Evolutionary conservation across 2,888 invertebrate species (phyloP).

Genomic region (Drosophila mayaguana): DNA sequence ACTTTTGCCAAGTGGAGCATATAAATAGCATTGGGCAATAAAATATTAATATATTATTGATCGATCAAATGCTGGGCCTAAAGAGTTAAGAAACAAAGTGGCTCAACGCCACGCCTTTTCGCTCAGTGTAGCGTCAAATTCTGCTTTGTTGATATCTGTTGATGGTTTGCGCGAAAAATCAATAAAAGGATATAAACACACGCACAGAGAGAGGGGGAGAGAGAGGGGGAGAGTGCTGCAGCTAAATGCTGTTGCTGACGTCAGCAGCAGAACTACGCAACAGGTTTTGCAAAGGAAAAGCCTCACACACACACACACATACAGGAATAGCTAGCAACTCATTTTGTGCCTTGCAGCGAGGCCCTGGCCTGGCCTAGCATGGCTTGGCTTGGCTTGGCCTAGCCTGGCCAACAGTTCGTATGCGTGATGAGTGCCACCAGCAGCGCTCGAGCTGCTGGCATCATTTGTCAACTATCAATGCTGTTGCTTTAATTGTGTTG

Average conservation of each 20-base stretch:
- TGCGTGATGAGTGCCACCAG: constrained; percentile 48
- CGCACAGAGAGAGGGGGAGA: background rate
- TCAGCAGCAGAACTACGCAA: constrained; percentile 60
- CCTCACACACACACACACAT: background rate
- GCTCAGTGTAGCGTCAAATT: constrained; percentile 5
- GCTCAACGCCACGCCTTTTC: background rate
- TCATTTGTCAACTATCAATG: constrained; percentile 44
- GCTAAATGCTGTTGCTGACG: constrained; percentile 57
- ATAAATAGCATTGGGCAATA: background rate
- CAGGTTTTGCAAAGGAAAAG: constrained; percentile 53
- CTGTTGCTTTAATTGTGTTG: constrained; percentile 34
- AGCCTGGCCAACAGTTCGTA: constrained; percentile 48
- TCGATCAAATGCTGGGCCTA: no score
- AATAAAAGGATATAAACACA: constrained; percentile 28
- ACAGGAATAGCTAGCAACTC: background rate
- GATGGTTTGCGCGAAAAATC: constrained; percentile 32
- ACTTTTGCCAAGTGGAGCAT: background rate
- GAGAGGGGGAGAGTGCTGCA: background rate
- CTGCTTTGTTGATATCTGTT: constrained; percentile 8
- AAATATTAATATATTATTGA: background rate
- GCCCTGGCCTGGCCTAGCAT: constrained; percentile 11
- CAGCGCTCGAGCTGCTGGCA: constrained; percentile 8
- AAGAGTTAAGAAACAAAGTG: background rate
- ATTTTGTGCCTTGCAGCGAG: constrained; percentile 11
- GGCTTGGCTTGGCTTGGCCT: background rate